phyloP scores from a whole-genome alignment of 2,888 invertebrate species.

The Drosophila silvestris region DNA sequence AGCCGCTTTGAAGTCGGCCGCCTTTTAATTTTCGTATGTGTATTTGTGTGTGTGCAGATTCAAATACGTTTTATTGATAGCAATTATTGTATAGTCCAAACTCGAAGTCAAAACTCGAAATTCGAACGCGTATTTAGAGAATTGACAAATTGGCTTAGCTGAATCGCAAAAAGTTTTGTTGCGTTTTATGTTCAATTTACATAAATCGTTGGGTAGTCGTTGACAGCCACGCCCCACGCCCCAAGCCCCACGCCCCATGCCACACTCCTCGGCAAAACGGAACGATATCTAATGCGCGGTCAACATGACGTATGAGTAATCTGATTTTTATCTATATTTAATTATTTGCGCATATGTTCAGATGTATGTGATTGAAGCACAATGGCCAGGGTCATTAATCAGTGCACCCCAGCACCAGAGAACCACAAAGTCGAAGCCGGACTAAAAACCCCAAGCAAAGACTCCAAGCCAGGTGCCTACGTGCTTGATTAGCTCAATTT shows the following conservation, averaged over 20 bases:
- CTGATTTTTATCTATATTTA: constrained; percentile 76
- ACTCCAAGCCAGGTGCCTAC: constrained; percentile 64
- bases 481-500: constrained; percentile 70
- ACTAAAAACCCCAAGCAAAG: constrained; percentile 10
- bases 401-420: constrained; percentile 51
- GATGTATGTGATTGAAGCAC: constrained; percentile 65
- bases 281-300: constrained; percentile 15
- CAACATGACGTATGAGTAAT: constrained; percentile 71
- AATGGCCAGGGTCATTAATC: constrained; percentile 76
- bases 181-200: constrained; percentile 62
- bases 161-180: constrained; percentile 57
- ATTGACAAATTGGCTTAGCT: constrained; percentile 54
- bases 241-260: constrained; percentile 33
- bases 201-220: constrained; percentile 56
- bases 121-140: not conserved
- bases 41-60: constrained; percentile 7
- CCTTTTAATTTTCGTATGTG: constrained; percentile 37
- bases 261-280: not conserved
- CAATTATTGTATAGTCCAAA: not conserved
- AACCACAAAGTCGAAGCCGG: constrained; percentile 8
- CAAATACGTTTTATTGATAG: constrained; percentile 35
- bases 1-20: constrained; percentile 70
- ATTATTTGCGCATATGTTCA: constrained; percentile 70
- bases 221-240: constrained; percentile 69
- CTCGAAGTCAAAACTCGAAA: not conserved